These are phyloP conservation scores for Ganaspis sp. DNA, from an alignment of 1,140 invertebrate genomes.

Conservation along the genomic window DNA sequence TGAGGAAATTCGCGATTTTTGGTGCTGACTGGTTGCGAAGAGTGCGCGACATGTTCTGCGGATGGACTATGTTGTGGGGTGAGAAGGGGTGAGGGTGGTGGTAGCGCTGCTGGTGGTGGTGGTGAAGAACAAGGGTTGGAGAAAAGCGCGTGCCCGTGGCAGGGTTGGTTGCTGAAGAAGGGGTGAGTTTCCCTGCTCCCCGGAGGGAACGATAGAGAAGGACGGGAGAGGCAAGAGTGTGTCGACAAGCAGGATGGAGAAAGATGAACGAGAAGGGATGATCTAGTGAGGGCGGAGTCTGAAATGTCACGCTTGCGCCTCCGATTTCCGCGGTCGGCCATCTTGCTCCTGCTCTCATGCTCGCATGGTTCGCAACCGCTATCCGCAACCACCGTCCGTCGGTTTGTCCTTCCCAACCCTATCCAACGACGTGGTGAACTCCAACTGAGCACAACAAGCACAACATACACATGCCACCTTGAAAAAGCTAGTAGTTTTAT, in stretches of 20 bases:
- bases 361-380: conserved; percentile 60
- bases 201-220: conserved; percentile 34
- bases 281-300: conserved; percentile 61
- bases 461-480: conserved; percentile 11
- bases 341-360: conserved; percentile 61
- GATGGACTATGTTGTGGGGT: conserved; percentile 61
- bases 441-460: conserved; percentile 11
- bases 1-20: conserved; percentile 13
- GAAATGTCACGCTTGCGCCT: conserved; percentile 60
- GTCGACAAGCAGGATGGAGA: background rate
- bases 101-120: conserved; percentile 49
- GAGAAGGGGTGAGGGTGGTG: conserved; percentile 43
- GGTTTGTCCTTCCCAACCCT: conserved; percentile 59
- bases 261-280: conserved; percentile 44
- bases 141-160: conserved; percentile 37
- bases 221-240: background rate
- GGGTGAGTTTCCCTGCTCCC: conserved; percentile 53
- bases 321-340: conserved; percentile 62
- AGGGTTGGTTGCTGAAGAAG: conserved; percentile 51
- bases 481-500: background rate
- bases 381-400: conserved; percentile 67
- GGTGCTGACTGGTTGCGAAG: conserved; percentile 45
- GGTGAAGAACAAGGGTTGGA: conserved; percentile 55
- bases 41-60: conserved; percentile 66
- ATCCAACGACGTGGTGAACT: conserved; percentile 19